Percentiles rank a stretch among this genome's conserved stretches.
Evolutionary conservation across 1,140 invertebrate species (phyloP).

Genomic region (Camponotus pennsylvanicus): DNA sequence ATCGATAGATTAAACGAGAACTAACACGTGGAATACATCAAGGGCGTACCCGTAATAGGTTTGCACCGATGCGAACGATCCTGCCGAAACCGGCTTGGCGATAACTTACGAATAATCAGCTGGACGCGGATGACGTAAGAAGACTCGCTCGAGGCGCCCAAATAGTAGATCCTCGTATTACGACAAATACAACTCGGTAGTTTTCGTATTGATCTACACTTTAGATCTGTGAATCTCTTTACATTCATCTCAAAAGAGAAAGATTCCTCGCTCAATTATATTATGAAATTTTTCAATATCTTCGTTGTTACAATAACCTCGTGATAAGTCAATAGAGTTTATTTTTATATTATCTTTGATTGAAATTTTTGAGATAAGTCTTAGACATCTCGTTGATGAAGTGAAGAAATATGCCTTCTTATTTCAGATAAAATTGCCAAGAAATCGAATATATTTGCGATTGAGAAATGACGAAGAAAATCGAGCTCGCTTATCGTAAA

Average conservation of each 20-base stretch:
- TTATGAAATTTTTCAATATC: too few species aligned
- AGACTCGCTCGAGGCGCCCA: background rate
- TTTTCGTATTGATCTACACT: background rate
- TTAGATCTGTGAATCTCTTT: background rate
- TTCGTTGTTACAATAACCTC: too few species aligned
- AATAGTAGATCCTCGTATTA: background rate
- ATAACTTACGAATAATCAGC: background rate
- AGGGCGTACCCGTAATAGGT: conserved; percentile 70
- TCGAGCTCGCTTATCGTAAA: background rate
- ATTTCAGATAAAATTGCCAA: background rate
- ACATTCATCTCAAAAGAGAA: background rate
- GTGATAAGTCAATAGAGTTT: too few species aligned
- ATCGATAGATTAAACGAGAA: conserved; percentile 58
- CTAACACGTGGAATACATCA: conserved; percentile 63
- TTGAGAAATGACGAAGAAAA: background rate
- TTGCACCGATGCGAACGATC: conserved; percentile 50
- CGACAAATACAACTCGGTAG: background rate
- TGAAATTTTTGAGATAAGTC: too few species aligned
- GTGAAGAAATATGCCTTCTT: background rate
- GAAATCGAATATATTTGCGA: background rate
- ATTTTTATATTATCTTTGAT: too few species aligned
- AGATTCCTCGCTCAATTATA: too few species aligned
- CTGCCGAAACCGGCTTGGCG: conserved; percentile 1
- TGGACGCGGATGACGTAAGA: background rate
- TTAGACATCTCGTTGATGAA: too few species aligned